Evolutionary conservation across 2,797 vertebrate species (phyloP), one percentile per base, ranked within the genome.

Genomic region (Corythornis leucogaster): DNA sequence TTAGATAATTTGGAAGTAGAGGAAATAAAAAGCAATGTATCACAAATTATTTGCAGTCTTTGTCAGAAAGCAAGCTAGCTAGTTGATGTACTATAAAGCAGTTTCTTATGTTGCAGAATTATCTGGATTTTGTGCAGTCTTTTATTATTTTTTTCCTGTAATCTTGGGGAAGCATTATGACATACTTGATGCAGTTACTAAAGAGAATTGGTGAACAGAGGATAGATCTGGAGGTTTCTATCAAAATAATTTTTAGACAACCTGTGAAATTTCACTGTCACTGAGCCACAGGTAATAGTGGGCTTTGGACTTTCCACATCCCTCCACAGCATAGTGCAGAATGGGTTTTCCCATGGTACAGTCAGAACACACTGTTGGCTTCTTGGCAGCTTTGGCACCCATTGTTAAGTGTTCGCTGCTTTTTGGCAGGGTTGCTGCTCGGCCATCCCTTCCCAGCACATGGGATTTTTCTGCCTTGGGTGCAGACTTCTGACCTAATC

Each of bases 361-460:
- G 5, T 31, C 46, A 78, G 45, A 54, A 26, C 1, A 3, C 28
- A 3, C 38, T 26, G 5, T 62, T 76, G 73, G 31, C n/a, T 81
- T n/a, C 40, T 69, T 42, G 62, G 71, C 68, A 82, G 33, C 55
- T 51, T 57, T 62, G 63, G 67, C 55, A 62, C 55, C 10, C 45
- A 2, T 9, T 54, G 6, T 38, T 38, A 46, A 66, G 43, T 26
- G 21, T 51, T 30, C 16, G 40, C 42, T 79, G 53, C 6, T 48
- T 69, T 66, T 76, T 2, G 1, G 15, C 71, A 73, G 48, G 45
- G 21, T 35, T 85, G 62, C 68, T 82, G 16, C 61, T 66, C 4
- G 1, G 15, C 19, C 2, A 2, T 53, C 80, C 5, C 20, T 51
- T 83, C n/a, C 25, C 9, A 42, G 62, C 58, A 43, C 1, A 0